Conservation (phyloP, 2,113 vertebrate genomes). For the Ia io region DNA sequence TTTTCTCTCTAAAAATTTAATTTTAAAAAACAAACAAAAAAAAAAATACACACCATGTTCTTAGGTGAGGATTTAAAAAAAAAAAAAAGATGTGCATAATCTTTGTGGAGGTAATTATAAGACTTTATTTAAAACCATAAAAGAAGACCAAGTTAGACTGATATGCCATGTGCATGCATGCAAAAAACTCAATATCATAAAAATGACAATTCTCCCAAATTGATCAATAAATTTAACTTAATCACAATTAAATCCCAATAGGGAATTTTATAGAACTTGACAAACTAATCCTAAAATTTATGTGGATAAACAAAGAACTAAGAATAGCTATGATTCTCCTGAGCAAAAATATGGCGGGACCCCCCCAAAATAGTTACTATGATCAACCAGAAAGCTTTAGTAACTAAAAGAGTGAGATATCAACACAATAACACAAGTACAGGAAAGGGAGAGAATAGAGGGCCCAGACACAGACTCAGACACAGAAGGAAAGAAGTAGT, state of each 20-base stretch:
- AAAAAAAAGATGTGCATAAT: background rate
- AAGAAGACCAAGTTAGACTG: conserved; percentile 11
- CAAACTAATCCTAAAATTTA: conserved; percentile 23
- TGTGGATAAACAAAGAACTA: background rate
- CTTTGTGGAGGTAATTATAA: background rate
- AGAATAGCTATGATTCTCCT: background rate
- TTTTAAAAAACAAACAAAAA: too few relatives aligned
- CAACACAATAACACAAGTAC: background rate
- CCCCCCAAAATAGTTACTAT: background rate
- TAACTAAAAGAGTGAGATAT: background rate
- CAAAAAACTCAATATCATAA: background rate
- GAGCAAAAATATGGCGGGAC: background rate
- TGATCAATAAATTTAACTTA: conserved; percentile 39
- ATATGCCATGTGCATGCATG: background rate
- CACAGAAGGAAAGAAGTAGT: background rate
- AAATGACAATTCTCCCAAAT: background rate
- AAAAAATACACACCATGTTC: too few relatives aligned
- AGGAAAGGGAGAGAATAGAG: background rate
- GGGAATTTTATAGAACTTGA: conserved; percentile 40
- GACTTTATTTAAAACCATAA: conserved; percentile 21
- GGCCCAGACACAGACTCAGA: background rate
- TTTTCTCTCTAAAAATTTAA: too few relatives aligned
- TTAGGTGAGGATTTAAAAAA: too few relatives aligned
- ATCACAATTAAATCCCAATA: conserved; percentile 39
- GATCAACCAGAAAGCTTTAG: background rate